These are phyloP conservation scores for Rhodeus uyekii DNA, from an alignment of 2,797 vertebrate genomes.

Conservation along the genomic window DNA sequence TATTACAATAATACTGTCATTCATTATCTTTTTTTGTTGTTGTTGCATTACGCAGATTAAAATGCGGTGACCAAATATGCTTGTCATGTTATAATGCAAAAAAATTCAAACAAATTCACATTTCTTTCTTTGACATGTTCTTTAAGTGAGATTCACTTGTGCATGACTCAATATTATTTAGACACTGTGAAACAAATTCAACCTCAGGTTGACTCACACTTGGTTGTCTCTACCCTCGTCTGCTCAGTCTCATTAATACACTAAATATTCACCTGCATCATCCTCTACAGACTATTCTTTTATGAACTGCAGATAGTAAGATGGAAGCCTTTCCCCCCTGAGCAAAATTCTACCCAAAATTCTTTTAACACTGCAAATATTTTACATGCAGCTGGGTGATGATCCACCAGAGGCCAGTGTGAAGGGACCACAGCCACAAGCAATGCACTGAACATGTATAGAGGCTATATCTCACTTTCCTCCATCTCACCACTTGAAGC, in stretches of 20 bases:
- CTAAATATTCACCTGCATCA: not conserved
- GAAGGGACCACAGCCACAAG: constrained; percentile 52
- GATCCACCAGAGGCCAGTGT: constrained; percentile 57
- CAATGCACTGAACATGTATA: constrained; percentile 5
- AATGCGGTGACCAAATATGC: not conserved
- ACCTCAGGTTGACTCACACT: constrained; percentile 5
- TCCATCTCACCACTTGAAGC: constrained; percentile 55
- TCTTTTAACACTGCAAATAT: constrained; percentile 48
- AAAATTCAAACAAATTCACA: not conserved
- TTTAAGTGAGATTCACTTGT: not conserved
- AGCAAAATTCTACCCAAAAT: constrained; percentile 30
- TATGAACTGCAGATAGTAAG: constrained; percentile 4
- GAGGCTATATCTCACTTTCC: constrained; percentile 65
- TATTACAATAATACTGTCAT: not conserved
- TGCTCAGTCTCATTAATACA: constrained; percentile 37
- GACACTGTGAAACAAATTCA: not conserved
- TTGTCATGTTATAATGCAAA: not conserved
- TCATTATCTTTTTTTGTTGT: not conserved
- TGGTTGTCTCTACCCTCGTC: constrained; percentile 37
- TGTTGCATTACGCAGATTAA: not conserved
- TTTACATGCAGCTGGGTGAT: constrained; percentile 58
- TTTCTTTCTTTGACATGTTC: not conserved
- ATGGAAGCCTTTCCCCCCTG: not conserved
- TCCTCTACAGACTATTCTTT: constrained; percentile 35
- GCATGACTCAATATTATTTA: not conserved